A percentile compares a stretch with the other conserved stretches of the same genome.
These are phyloP conservation scores for Willowsia nigromaculata DNA, from an alignment of 2,888 invertebrate species.

Conservation along the genomic window DNA sequence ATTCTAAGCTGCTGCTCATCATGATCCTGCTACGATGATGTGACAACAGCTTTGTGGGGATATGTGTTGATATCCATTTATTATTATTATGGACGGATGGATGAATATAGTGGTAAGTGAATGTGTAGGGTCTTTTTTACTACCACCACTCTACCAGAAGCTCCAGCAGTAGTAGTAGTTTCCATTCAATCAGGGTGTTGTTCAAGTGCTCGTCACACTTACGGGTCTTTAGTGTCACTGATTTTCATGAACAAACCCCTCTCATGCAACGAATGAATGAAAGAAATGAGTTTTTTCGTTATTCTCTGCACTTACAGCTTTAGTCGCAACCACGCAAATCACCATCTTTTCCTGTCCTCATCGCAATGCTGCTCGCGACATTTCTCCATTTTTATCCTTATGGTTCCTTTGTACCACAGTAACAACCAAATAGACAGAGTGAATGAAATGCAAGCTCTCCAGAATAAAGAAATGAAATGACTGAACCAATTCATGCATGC, in stretches of 20 bases:
- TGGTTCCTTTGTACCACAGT: background rate
- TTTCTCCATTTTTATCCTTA: slow-evolving; percentile 5
- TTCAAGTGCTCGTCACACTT: slow-evolving; percentile 71
- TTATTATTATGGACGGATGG: slow-evolving; percentile 23
- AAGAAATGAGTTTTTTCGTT: slow-evolving; percentile 30
- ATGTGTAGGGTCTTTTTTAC: slow-evolving; percentile 50
- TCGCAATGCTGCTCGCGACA: background rate
- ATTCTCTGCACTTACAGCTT: background rate
- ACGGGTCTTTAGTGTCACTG: slow-evolving; percentile 69
- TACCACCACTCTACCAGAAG: background rate
- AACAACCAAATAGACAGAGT: background rate
- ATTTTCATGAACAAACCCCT: slow-evolving; percentile 51
- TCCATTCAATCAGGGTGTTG: slow-evolving; percentile 67
- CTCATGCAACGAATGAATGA: slow-evolving; percentile 30
- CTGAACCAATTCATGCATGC: slow-evolving; percentile 23
- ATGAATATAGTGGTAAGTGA: background rate
- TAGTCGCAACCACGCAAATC: background rate
- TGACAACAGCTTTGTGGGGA: slow-evolving; percentile 11
- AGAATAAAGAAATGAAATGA: background rate
- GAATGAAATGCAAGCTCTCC: background rate
- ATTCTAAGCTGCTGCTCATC: background rate
- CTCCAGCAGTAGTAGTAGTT: slow-evolving; percentile 7
- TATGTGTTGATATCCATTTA: slow-evolving; percentile 49
- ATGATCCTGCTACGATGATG: no score
- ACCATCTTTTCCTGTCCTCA: background rate